A percentile compares a stretch with the other conserved stretches of the same genome.
These are phyloP conservation scores for Gymnodraco acuticeps DNA, from an alignment of 2,797 vertebrate species.

Conservation along the genomic window DNA sequence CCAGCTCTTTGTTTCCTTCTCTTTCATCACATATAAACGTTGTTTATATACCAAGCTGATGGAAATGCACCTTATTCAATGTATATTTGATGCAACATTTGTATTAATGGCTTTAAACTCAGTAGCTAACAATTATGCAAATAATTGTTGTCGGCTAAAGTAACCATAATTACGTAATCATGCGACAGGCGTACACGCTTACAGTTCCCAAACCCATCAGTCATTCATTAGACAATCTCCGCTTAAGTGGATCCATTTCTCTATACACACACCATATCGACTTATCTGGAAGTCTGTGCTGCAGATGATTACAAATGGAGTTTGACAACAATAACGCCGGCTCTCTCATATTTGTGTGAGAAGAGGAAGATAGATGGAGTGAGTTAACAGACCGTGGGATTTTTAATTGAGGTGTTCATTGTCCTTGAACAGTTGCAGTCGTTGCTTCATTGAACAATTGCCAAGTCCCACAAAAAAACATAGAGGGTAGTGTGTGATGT, in stretches of 20 bases:
- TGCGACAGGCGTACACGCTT: background rate
- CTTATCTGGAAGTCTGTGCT: constrained; percentile 27
- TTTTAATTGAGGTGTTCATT: constrained; percentile 76
- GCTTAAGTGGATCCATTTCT: constrained; percentile 40
- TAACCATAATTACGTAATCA: too few species aligned
- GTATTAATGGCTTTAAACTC: too few species aligned
- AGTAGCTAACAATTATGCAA: too few species aligned
- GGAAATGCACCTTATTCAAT: too few species aligned
- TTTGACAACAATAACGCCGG: constrained; percentile 48
- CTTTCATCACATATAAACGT: too few species aligned
- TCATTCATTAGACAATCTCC: constrained; percentile 40
- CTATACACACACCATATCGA: constrained; percentile 44
- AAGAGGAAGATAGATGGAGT: constrained; percentile 66
- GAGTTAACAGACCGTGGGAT: constrained; percentile 59
- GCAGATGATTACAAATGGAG: constrained; percentile 56
- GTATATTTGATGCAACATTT: too few species aligned
- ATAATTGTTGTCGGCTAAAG: too few species aligned
- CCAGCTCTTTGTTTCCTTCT: too few species aligned
- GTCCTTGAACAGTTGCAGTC: constrained; percentile 54
- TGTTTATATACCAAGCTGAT: too few species aligned
- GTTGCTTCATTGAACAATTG: constrained; percentile 61
- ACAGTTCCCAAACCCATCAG: constrained; percentile 29
- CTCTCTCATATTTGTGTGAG: constrained; percentile 45
- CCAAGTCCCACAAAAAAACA: constrained; percentile 41
- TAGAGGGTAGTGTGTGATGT: constrained; percentile 31